Conservation (phyloP, 2,113 vertebrate genomes). For the Zapus hudsonius region DNA sequence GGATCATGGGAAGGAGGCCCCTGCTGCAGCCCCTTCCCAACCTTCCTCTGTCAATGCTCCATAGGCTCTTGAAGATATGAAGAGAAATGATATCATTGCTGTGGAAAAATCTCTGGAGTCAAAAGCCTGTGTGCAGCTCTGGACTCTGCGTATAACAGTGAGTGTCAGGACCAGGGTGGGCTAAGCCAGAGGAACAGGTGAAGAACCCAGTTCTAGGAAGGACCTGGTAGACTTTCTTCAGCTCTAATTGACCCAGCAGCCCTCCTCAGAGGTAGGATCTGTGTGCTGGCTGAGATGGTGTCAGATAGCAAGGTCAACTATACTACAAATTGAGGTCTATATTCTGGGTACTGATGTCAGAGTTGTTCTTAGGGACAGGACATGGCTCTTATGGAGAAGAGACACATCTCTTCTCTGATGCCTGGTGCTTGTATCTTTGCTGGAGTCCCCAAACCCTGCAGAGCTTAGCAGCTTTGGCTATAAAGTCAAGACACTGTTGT, state of each 20-base stretch:
- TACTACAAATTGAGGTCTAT: not conserved
- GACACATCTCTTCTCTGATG: not conserved
- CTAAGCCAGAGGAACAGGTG: fast-evolving
- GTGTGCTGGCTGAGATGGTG: not conserved
- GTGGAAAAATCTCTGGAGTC: conserved; percentile 96
- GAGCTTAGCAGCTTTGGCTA: not conserved
- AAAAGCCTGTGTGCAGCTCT: conserved; percentile 85
- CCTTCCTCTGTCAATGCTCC: not conserved
- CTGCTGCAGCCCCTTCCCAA: not conserved
- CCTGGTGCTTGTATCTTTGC: not conserved
- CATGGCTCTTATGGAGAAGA: not conserved
- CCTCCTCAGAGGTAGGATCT: not conserved
- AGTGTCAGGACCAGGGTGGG: conserved; percentile 75
- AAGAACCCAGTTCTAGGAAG: not conserved
- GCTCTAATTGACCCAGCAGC: not conserved
- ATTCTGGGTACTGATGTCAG: not conserved
- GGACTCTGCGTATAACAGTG: conserved; percentile 92
- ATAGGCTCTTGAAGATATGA: conserved; percentile 84
- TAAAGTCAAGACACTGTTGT: not conserved
- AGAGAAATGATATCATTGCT: conserved; percentile 85
- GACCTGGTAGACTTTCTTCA: not conserved
- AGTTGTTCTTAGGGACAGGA: not conserved
- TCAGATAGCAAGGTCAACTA: not conserved
- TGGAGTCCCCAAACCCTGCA: not conserved
- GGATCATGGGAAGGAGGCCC: not conserved